Evolutionary conservation across 2,113 vertebrate species (phyloP).

Genomic region (Probosciger aterrimus): DNA sequence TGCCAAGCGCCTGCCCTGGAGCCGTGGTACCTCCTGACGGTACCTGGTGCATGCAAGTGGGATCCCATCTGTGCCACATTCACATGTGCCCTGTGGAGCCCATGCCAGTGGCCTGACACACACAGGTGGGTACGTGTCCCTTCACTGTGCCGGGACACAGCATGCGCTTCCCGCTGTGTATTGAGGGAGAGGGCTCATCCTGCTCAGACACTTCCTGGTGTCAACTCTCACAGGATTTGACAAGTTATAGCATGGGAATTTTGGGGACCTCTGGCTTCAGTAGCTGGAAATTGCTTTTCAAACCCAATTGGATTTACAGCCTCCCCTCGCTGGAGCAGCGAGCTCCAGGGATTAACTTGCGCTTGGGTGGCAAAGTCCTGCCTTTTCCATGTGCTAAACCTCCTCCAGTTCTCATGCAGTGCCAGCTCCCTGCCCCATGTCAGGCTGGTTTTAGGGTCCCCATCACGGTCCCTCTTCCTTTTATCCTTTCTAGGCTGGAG

Average conservation of each 20-base stretch:
- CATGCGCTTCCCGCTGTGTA: background rate
- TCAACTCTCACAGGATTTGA: background rate
- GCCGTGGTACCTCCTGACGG: background rate
- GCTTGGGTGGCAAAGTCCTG: background rate
- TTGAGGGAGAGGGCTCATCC: background rate
- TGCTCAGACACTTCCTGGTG: background rate
- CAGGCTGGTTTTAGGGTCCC: background rate
- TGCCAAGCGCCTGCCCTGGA: background rate
- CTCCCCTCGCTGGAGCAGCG: background rate
- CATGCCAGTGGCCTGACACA: background rate
- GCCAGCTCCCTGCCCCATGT: background rate
- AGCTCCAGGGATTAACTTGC: background rate
- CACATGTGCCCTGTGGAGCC: fast-evolving
- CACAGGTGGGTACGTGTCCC: fast-evolving
- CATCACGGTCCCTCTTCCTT: fast-evolving
- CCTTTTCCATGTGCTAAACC: background rate
- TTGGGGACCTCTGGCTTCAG: background rate
- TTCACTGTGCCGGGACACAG: fast-evolving
- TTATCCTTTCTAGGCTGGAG: background rate
- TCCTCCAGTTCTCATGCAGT: background rate
- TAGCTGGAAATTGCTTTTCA: background rate
- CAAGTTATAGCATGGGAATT: background rate
- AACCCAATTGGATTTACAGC: background rate
- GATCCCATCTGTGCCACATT: background rate
- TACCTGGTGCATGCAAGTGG: fast-evolving